phyloP scores from a whole-genome alignment of 2,113 vertebrate species.

The Menidia beryllina region DNA sequence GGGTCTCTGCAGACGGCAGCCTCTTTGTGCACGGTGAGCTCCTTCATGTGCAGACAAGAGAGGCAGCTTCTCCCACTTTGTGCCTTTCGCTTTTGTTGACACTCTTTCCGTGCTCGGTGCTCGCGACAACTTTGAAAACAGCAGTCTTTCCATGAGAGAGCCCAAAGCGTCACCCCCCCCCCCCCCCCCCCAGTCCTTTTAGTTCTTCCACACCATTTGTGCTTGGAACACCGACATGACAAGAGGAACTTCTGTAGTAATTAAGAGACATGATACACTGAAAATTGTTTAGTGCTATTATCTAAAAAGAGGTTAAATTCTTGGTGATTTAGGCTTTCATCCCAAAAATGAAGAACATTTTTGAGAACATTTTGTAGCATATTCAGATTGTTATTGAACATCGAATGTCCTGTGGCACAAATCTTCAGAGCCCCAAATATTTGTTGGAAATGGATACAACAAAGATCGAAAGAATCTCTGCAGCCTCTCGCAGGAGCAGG shows the following conservation, averaged over 20 bases:
- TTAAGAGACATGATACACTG: not conserved
- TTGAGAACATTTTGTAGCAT: conserved; percentile 8
- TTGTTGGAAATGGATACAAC: too few relatives aligned
- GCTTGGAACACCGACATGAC: not conserved
- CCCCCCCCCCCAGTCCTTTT: not conserved
- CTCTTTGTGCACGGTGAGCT: conserved; percentile 1
- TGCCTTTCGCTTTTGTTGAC: conserved; percentile 11
- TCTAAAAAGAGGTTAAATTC: not conserved
- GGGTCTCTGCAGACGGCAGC: conserved; percentile 11
- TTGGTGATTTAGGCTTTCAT: conserved; percentile 1
- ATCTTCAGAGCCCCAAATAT: conserved; percentile 6
- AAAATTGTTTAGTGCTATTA: not conserved
- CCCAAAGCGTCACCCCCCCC: not conserved
- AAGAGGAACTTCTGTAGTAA: conserved; percentile 8
- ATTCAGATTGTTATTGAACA: conserved; percentile 4
- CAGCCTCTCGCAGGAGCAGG: conserved; percentile 28
- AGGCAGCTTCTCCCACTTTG: conserved; percentile 11
- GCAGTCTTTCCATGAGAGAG: not conserved
- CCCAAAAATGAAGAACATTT: conserved; percentile 20
- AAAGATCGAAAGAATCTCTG: too few relatives aligned
- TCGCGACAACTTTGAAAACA: conserved; percentile 1
- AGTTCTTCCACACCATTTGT: not conserved
- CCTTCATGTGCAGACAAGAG: conserved; percentile 17
- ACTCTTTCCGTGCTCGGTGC: not conserved
- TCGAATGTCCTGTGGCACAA: conserved; percentile 6